A percentile compares a stretch with the other conserved stretches of the same genome.
phyloP scores from a whole-genome alignment of 2,797 vertebrate genomes.

The Chaetophractus vellerosus region DNA sequence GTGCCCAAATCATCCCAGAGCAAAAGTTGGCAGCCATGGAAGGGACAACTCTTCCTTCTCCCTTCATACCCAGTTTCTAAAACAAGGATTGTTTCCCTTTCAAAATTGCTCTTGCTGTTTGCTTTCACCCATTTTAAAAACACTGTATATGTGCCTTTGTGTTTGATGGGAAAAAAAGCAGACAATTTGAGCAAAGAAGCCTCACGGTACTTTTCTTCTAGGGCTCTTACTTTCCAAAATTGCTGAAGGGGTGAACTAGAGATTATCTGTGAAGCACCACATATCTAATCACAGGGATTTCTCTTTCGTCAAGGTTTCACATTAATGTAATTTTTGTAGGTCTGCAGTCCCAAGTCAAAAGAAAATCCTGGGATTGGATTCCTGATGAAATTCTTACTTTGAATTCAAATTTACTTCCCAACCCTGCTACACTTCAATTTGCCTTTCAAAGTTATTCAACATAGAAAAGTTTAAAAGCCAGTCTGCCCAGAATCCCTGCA shows the following conservation, averaged over 20 bases:
- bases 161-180: neutral
- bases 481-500: neutral
- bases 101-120: neutral
- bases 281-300: constrained; percentile 47
- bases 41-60: neutral
- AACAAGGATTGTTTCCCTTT: neutral
- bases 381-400: constrained; percentile 74
- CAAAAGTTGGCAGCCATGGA: neutral
- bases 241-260: constrained; percentile 63
- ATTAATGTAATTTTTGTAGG: constrained; percentile 62
- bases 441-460: constrained; percentile 55
- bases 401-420: constrained; percentile 69
- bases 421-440: neutral
- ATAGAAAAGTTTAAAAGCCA: constrained; percentile 46
- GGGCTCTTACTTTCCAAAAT: constrained; percentile 41
- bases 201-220: neutral
- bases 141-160: fast-evolving
- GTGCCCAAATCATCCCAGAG: neutral
- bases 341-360: constrained; percentile 61
- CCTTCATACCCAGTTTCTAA: neutral
- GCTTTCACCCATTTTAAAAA: neutral
- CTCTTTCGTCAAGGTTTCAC: constrained; percentile 73
- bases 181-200: neutral
- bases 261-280: constrained; percentile 56
- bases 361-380: constrained; percentile 75